phyloP scores from a whole-genome alignment of 1,140 invertebrate genomes.

The Trichonephila clavipes region DNA sequence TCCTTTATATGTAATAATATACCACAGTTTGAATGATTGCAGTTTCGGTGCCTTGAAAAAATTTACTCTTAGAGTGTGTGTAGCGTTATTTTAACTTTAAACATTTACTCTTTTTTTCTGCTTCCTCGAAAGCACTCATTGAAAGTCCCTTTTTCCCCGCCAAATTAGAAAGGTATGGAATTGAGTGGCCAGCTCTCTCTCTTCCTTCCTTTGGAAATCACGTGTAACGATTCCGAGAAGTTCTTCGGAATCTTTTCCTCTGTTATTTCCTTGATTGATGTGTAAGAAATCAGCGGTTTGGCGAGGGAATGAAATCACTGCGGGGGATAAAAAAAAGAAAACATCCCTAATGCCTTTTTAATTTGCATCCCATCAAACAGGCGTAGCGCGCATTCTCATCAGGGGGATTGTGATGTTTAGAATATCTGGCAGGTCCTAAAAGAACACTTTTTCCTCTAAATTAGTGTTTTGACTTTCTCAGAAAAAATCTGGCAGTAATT shows the following conservation, averaged over 20 bases:
- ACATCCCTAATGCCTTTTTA: slow-evolving; percentile 1
- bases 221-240: slow-evolving; percentile 7
- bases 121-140: neutral
- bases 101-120: neutral
- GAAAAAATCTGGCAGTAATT: no score
- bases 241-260: neutral
- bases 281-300: slow-evolving; percentile 1
- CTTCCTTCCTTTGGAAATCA: neutral
- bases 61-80: neutral
- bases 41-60: neutral
- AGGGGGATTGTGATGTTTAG: no score
- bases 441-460: no score
- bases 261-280: slow-evolving; percentile 6
- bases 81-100: slow-evolving; percentile 16
- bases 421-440: no score
- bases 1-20: neutral
- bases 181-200: neutral
- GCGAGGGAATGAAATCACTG: neutral
- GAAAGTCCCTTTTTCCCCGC: neutral
- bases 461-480: no score
- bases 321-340: neutral
- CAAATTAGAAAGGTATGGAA: no score
- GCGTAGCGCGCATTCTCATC: neutral
- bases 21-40: neutral
- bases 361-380: neutral